These are phyloP conservation scores for Etia nguti DNA, from an alignment of 2,113 vertebrate species.

Conservation along the genomic window DNA sequence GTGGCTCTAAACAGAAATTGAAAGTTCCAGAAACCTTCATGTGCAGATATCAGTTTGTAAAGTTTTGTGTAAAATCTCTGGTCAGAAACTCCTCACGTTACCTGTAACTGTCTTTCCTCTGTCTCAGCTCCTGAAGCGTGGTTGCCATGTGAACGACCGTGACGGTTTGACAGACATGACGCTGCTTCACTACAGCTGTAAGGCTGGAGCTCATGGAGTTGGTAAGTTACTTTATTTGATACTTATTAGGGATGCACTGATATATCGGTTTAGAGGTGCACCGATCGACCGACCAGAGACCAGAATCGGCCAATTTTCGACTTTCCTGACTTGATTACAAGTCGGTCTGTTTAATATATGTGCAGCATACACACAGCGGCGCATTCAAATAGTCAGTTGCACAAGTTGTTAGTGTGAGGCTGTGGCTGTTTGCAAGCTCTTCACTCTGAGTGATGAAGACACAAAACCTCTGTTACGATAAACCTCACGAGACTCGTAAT, in stretches of 20 bases:
- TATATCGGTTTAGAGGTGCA: background rate
- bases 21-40: background rate
- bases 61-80: background rate
- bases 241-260: background rate
- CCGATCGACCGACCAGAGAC: background rate
- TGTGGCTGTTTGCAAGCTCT: background rate
- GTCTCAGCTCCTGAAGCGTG: constrained; percentile 85
- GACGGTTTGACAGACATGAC: constrained; percentile 94
- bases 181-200: constrained; percentile 89
- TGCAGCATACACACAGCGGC: accelerated
- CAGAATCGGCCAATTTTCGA: accelerated
- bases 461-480: background rate
- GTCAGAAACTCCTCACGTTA: background rate
- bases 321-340: accelerated
- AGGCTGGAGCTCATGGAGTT: constrained; percentile 89
- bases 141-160: constrained; percentile 89
- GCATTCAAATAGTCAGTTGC: background rate
- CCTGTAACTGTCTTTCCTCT: background rate
- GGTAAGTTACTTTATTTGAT: constrained; percentile 67
- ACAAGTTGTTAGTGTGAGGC: background rate
- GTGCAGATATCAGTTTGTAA: background rate
- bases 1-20: background rate
- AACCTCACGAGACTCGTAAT: background rate
- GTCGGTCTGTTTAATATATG: background rate
- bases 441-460: background rate